Evolutionary conservation across 1,140 invertebrate species (phyloP), one percentile per base, ranked within the genome.

Genomic region (Wasmannia auropunctata): DNA sequence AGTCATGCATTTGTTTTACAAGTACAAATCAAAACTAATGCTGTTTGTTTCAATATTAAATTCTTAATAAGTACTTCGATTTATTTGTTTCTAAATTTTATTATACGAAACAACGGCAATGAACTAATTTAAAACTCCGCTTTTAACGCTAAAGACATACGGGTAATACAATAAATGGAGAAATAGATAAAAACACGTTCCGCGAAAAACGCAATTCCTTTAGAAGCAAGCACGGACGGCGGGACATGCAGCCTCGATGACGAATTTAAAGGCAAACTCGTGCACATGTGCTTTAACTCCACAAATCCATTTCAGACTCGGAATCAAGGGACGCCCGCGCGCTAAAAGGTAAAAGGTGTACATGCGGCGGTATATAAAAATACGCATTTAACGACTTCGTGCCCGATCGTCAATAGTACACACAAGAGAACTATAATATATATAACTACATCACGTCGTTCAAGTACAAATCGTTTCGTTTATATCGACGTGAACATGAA

Each of bases 311-410:
- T 80, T 80, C 34, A 54, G 37, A 51, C 16, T 69, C 46, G 16
- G n/a, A 56, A 56, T 69, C 49, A 43, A 43, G 75, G n/a, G 40
- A 63, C 31, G 8, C 10, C 14, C n/a, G 28, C 37, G 60, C 19
- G 60, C 22, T 69, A 80, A 69, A 80, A 80, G 62, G 46, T 54
- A 79, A 67, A 79, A 37, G 22, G 4, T 60, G 34, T 60, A 60
- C 34, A 40, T 31, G 16, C 28, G 46, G 62, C n/a, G n/a, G 34
- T 49, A 19, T 22, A 40, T 31, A 70, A 80, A 80, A 70, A 70
- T 69, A 80, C 31, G 60, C n/a, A 43, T 34, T 22, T 56, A 37
- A 43, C 40, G 11, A 49, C 3, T 28, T 11, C 16, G 3, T 37
- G n/a, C 3, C 8, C 28, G 19, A 22, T 40, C 65, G 65, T 69